These are phyloP conservation scores for Spondyliosoma cantharus DNA, from an alignment of 2,797 vertebrate genomes.

Conservation along the genomic window DNA sequence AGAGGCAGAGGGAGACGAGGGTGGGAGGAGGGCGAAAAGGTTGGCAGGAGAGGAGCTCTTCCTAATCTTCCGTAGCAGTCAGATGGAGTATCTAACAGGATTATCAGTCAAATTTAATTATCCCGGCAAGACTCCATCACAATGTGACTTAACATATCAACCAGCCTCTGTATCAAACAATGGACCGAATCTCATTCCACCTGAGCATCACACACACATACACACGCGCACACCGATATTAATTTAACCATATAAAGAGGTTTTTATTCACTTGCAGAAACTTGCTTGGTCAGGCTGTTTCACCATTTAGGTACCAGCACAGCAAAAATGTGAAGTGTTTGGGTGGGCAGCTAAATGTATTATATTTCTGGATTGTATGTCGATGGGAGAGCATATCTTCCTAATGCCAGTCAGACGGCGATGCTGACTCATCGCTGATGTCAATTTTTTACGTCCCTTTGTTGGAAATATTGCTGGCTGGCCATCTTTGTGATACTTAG, in stretches of 20 bases:
- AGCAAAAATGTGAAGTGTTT: conserved; percentile 80
- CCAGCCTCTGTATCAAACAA: conserved; percentile 71
- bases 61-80: conserved; percentile 76
- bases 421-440: conserved; percentile 76
- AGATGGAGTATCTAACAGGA: conserved; percentile 80
- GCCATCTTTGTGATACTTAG: conserved; percentile 63
- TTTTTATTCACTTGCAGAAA: conserved; percentile 68
- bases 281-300: conserved; percentile 75
- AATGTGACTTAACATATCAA: conserved; percentile 73
- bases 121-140: conserved; percentile 73
- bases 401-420: conserved; percentile 62
- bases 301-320: conserved; percentile 64
- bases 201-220: conserved; percentile 40
- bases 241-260: conserved; percentile 68
- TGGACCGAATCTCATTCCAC: conserved; percentile 60
- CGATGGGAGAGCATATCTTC: conserved; percentile 70
- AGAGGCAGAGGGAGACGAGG: conserved; percentile 60
- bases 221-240: conserved; percentile 41
- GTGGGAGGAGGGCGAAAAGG: conserved; percentile 52
- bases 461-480: conserved; percentile 71
- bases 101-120: conserved; percentile 84
- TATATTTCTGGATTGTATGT: conserved; percentile 74
- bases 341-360: conserved; percentile 75
- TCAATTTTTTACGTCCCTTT: conserved; percentile 67
- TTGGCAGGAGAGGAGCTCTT: conserved; percentile 71